Evolutionary conservation across 30 jellyfish, hydroid and myxozoan species (phyloP).

Genomic region (Pseudorhiza aurosa): DNA sequence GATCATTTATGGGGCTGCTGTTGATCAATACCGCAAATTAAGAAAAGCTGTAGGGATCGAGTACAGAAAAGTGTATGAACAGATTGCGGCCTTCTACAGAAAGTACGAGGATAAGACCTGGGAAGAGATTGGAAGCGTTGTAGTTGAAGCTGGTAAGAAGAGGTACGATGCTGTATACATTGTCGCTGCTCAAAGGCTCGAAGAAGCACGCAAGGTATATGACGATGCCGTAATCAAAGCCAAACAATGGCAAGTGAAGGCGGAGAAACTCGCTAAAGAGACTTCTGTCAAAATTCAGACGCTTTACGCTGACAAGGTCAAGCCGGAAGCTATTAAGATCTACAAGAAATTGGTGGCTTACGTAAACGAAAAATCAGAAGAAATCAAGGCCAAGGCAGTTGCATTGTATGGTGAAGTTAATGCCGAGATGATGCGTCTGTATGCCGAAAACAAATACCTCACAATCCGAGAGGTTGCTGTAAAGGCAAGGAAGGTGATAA

Average conservation of each 20-base stretch:
- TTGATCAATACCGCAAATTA: constrained; percentile 43
- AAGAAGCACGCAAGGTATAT: not conserved
- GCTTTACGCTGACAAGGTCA: constrained; percentile 38
- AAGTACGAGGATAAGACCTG: constrained; percentile 88
- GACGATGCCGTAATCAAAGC: not conserved
- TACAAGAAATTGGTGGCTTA: constrained; percentile 39
- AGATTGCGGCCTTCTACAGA: constrained; percentile 35
- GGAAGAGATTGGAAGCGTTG: constrained; percentile 81
- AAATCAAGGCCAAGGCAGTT: constrained; percentile 22
- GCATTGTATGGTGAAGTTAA: constrained; percentile 41
- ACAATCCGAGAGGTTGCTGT: constrained; percentile 54
- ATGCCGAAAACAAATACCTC: constrained; percentile 74
- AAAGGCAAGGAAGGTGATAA: constrained; percentile 23
- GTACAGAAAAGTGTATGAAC: constrained; percentile 21
- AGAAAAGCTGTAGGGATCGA: constrained; percentile 5
- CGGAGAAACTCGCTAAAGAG: constrained; percentile 15
- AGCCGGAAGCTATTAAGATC: constrained; percentile 48
- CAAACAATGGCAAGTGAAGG: not conserved
- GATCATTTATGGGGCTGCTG: constrained; percentile 45
- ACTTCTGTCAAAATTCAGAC: constrained; percentile 9
- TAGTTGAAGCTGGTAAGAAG: constrained; percentile 14
- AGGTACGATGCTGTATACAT: constrained; percentile 5
- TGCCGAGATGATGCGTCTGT: constrained; percentile 47
- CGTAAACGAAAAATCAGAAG: constrained; percentile 16
- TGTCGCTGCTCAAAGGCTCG: constrained; percentile 24